phyloP scores from a whole-genome alignment of 2,113 vertebrate species.

The Micromys minutus region DNA sequence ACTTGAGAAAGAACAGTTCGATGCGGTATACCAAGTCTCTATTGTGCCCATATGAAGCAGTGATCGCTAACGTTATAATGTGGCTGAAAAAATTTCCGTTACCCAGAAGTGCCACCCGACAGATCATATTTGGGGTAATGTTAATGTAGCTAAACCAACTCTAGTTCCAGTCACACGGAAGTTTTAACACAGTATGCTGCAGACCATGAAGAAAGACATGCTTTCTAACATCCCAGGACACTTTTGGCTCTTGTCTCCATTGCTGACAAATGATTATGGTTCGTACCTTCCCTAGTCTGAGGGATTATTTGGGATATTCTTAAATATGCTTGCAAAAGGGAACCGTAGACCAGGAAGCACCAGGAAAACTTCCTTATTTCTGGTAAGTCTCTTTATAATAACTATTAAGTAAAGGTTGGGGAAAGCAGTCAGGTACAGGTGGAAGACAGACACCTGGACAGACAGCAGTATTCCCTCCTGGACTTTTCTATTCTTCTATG shows the following conservation, averaged over 20 bases:
- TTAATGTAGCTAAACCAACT: not conserved
- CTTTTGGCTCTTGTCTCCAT: not conserved
- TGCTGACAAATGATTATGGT: not conserved
- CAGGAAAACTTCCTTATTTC: not conserved
- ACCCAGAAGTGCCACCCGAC: not conserved
- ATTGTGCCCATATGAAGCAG: too few species aligned
- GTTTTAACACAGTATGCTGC: not conserved
- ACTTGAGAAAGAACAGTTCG: not conserved
- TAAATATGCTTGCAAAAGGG: not conserved
- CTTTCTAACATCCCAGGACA: not conserved
- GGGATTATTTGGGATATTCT: conserved; percentile 8
- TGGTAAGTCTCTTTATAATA: not conserved
- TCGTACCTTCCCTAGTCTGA: not conserved
- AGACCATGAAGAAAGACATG: too few species aligned
- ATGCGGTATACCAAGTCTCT: not conserved
- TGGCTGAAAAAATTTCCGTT: not conserved
- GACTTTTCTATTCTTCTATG: not conserved
- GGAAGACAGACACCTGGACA: not conserved
- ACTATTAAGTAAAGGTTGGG: not conserved
- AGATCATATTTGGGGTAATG: not conserved
- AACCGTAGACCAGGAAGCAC: not conserved
- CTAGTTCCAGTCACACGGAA: not conserved
- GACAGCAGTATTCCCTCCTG: too few species aligned
- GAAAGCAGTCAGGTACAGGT: not conserved
- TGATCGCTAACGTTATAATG: not conserved